These are phyloP conservation scores for Acrocephalus arundinaceus DNA, from an alignment of 2,113 vertebrate species.

Conservation along the genomic window DNA sequence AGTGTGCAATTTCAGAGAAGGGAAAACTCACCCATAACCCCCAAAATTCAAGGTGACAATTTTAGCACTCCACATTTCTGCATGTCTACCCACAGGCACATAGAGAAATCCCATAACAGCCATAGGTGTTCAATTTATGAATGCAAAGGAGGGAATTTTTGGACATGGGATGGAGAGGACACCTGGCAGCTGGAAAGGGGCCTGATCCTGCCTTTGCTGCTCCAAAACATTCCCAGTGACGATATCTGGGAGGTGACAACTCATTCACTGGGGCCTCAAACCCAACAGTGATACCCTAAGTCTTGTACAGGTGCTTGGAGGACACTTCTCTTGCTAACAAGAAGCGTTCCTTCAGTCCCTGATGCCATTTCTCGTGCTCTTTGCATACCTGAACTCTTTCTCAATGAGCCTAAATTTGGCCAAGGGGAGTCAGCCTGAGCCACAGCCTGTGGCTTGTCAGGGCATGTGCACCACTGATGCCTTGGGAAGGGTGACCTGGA, in stretches of 20 bases:
- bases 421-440: neutral
- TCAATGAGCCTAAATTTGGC: neutral
- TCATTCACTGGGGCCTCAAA: rapidly evolving
- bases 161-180: neutral
- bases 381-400: neutral
- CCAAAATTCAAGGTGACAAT: neutral
- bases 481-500: neutral
- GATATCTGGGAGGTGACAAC: neutral
- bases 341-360: rapidly evolving
- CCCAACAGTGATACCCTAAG: rapidly evolving
- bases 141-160: too few species aligned
- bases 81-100: rapidly evolving
- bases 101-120: too few species aligned
- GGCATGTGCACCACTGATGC: neutral
- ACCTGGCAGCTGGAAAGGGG: neutral
- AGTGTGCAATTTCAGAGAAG: neutral
- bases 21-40: neutral
- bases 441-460: neutral
- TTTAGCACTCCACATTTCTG: neutral
- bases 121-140: too few species aligned
- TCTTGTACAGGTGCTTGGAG: neutral
- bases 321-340: neutral
- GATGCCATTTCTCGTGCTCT: neutral
- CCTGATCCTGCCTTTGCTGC: neutral
- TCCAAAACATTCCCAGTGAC: neutral